phyloP scores from a whole-genome alignment of 2,113 vertebrate species.

The Solea senegalensis region DNA sequence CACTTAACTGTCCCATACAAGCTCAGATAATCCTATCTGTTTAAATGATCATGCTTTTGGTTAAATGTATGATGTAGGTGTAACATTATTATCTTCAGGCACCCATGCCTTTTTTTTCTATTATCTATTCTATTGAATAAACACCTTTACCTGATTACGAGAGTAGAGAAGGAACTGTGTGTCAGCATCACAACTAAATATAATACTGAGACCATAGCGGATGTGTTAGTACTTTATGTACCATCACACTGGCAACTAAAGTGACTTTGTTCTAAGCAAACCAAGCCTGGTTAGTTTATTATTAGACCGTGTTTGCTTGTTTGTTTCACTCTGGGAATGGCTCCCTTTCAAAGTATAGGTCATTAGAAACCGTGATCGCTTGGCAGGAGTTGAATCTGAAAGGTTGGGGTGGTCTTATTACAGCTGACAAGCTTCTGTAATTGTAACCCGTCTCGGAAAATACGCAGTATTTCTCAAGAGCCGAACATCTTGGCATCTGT shows the following conservation, averaged over 20 bases:
- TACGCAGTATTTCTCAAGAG: slow-evolving; percentile 35
- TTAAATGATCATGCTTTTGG: slow-evolving; percentile 1
- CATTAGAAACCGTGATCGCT: slow-evolving; percentile 40
- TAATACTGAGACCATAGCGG: slow-evolving; percentile 39
- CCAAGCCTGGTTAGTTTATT: slow-evolving; percentile 58
- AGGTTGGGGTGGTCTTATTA: slow-evolving; percentile 68
- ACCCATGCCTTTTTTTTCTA: slow-evolving; percentile 10
- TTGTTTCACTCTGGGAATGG: slow-evolving; percentile 40
- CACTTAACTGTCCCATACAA: too few species aligned
- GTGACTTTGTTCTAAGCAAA: slow-evolving; percentile 59
- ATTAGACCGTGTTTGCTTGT: slow-evolving; percentile 50
- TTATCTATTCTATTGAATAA: slow-evolving; percentile 52
- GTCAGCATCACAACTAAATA: slow-evolving; percentile 48
- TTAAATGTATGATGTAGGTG: slow-evolving; percentile 6
- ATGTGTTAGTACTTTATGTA: slow-evolving; percentile 37
- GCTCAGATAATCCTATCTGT: too few species aligned
- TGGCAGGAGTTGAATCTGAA: slow-evolving; percentile 51
- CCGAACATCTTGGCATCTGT: slow-evolving; percentile 18
- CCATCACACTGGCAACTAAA: slow-evolving; percentile 32
- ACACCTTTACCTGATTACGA: slow-evolving; percentile 57
- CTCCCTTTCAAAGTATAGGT: slow-evolving; percentile 52
- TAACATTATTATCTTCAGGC: slow-evolving; percentile 8
- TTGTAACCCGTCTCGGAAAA: slow-evolving; percentile 56
- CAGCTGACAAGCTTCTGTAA: slow-evolving; percentile 63
- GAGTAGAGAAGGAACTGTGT: slow-evolving; percentile 13